Percentiles rank a stretch among this genome's conserved stretches.
These are phyloP conservation scores for Diorhabda elongata DNA, from an alignment of 1,140 invertebrate genomes.

Conservation along the genomic window DNA sequence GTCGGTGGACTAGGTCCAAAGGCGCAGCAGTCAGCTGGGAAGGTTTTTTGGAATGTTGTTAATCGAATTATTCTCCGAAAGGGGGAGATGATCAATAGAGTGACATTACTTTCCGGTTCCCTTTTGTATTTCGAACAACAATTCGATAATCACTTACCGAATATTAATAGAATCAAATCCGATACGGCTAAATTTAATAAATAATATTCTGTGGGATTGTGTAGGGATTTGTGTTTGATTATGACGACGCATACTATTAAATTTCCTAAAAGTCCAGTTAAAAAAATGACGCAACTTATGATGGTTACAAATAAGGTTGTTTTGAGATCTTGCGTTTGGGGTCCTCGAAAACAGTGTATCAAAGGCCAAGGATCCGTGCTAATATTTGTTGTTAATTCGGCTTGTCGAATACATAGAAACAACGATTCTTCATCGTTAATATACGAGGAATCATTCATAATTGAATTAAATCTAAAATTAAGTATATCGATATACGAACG, in stretches of 20 bases:
- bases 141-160: conserved; percentile 57
- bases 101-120: background rate
- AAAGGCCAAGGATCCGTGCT: conserved; percentile 21
- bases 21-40: no score
- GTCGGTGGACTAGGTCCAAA: no score
- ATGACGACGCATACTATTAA: conserved; percentile 86
- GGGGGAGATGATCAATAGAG: no score
- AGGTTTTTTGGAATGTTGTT: no score
- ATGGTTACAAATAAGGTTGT: conserved; percentile 53
- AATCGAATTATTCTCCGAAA: no score
- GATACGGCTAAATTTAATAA: conserved; percentile 82
- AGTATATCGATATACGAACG: no score
- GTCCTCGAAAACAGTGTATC: conserved; percentile 28
- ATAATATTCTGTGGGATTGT: conserved; percentile 88
- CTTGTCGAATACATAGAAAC: background rate
- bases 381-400: conserved; percentile 11
- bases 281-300: conserved; percentile 74
- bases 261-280: conserved; percentile 85
- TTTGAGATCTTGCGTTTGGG: conserved; percentile 24
- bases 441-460: no score
- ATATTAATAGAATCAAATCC: conserved; percentile 67
- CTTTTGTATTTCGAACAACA: background rate
- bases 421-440: background rate
- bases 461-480: no score
- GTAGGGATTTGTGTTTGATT: conserved; percentile 73